Evolutionary conservation across 1,140 invertebrate species (phyloP).

Genomic region (Battus philenor): DNA sequence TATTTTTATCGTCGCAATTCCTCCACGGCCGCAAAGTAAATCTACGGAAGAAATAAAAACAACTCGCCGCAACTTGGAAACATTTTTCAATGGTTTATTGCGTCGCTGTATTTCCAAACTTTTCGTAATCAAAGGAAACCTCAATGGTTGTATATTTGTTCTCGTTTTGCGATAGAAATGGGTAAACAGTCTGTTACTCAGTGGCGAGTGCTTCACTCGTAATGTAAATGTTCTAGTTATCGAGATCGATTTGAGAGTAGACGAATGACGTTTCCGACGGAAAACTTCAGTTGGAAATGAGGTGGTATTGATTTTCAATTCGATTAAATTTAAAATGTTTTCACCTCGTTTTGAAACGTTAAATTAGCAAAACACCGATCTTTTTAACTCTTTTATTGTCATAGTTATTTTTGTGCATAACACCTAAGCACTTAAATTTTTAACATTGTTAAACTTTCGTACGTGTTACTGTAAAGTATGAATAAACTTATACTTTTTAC

Average conservation of each 20-base stretch:
- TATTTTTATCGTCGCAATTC: conserved; percentile 11
- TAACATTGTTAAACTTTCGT: too few relatives aligned
- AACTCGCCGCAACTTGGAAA: conserved; percentile 5
- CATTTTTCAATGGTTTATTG: conserved; percentile 12
- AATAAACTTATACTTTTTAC: too few relatives aligned
- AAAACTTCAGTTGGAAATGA: not conserved
- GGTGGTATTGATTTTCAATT: conserved; percentile 7
- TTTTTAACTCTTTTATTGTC: not conserved
- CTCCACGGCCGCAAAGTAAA: conserved; percentile 4
- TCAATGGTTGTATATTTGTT: conserved; percentile 6
- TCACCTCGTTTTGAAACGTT: not conserved
- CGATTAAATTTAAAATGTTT: not conserved
- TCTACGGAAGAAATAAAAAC: conserved; percentile 7
- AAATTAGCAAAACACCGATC: not conserved
- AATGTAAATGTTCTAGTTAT: conserved; percentile 12
- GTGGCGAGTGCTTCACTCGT: conserved; percentile 7
- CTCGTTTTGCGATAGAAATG: conserved; percentile 6
- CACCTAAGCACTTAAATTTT: too few relatives aligned
- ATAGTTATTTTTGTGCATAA: too few relatives aligned
- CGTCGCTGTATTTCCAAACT: conserved; percentile 13
- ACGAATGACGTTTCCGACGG: conserved; percentile 10
- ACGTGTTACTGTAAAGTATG: too few relatives aligned
- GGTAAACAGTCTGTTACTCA: conserved; percentile 10
- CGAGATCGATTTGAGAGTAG: conserved; percentile 13
- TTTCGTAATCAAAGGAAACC: conserved; percentile 14